Evolutionary conservation across 2,113 vertebrate genomes (phyloP), one percentile per base, ranked within the genome.

Genomic region (Plecturocebus donacophilus): DNA sequence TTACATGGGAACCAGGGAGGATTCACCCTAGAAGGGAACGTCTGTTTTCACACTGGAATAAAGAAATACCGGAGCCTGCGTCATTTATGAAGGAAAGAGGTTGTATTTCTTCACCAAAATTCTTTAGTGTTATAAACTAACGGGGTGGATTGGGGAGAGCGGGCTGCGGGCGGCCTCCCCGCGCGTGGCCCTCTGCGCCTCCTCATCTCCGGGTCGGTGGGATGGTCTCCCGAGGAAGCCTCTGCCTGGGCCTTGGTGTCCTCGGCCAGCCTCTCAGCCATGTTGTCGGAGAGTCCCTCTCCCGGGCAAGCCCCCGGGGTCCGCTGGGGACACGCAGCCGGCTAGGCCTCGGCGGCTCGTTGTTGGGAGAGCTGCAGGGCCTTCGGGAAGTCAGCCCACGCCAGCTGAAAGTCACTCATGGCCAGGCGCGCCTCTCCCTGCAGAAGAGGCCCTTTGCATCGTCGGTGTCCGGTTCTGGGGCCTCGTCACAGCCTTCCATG

Each of bases 381-480:
- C 58, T 98, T 99, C 97, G 99, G 99, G 98, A 99, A 99, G 98
- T 99, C 99, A 42, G 98, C 99, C 91, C 98, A 98, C 13, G 99
- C 99, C 92, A 97, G 90, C 76, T 99, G 99, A 96, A 99, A 99
- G 98, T 99, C 99, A 94, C 99, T 99, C 98, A 99, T 99, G 7
- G 98, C 98, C 80, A 99, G 99, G 82, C 99, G 98, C 0, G 99
- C 99, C 97, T 99, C 99, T 3, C 99, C 99, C 49, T 99, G 77
- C 99, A 98, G 98, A 99, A 99, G 40, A 99, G 99, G 5, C 99
- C 99, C 98, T 99, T 99, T 97, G 99, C 99, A 8, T 99, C 99
- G 96, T 97, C 99, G 92, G 98, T 94, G 52, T 99, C 99, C 96
- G 99, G 88, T 76, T 99, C 99, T 0, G 99, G 98, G 20, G 99